A percentile compares a stretch with the other conserved stretches of the same genome.
Conservation (phyloP, 1,140 invertebrate species). For the Cydia pomonella region DNA sequence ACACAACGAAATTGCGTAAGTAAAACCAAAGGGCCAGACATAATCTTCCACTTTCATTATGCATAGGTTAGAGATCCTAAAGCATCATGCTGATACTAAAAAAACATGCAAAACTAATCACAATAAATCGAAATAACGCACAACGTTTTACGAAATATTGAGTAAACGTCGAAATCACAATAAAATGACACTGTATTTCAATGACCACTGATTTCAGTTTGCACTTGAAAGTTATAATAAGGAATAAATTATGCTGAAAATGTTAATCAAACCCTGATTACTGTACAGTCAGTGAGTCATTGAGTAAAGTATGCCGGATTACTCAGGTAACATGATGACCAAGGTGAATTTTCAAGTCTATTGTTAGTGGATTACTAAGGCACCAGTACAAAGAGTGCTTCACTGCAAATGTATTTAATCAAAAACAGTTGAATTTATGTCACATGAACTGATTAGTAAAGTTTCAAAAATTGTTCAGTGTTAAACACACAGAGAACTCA, state of each 20-base stretch:
- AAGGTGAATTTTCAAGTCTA: slow-evolving; percentile 1
- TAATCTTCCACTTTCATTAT: no score
- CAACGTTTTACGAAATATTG: neutral
- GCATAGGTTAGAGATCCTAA: no score
- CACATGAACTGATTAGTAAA: no score
- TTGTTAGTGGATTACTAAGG: slow-evolving; percentile 23
- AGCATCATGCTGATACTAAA: neutral
- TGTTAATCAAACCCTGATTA: neutral
- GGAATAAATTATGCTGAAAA: slow-evolving; percentile 7
- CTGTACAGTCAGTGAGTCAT: slow-evolving; percentile 2
- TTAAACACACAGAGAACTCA: no score
- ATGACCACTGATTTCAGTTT: neutral
- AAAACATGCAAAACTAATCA: neutral
- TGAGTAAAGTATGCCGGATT: slow-evolving; percentile 21
- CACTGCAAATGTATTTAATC: no score
- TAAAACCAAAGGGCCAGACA: no score
- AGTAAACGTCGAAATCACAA: neutral
- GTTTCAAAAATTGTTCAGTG: no score
- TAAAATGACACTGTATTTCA: neutral
- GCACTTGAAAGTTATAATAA: neutral
- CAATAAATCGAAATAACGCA: neutral
- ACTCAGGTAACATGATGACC: neutral
- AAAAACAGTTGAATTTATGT: no score
- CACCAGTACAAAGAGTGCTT: neutral
- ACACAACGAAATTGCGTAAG: no score